Percentiles rank a stretch among this genome's conserved stretches.
Conservation (phyloP, 2,113 vertebrate species). For the Microcebus jonahi region DNA sequence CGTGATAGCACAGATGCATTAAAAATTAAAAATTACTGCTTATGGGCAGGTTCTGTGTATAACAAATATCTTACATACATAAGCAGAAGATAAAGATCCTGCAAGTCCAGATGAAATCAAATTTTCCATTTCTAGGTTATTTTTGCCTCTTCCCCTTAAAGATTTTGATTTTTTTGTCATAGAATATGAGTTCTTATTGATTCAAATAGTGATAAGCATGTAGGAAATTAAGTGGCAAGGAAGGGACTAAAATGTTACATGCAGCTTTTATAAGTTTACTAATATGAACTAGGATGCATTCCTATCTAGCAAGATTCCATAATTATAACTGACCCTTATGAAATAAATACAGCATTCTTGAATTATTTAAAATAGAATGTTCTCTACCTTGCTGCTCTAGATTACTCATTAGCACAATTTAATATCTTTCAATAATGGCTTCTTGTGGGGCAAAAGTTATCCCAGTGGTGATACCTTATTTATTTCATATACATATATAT, state of each 20-base stretch:
- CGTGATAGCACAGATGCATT: background rate
- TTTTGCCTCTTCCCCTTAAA: background rate
- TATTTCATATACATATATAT: background rate
- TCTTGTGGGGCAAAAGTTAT: background rate
- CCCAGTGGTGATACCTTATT: background rate
- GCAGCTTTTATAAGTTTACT: background rate
- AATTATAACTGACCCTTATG: background rate
- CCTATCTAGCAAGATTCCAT: background rate
- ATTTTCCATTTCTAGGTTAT: background rate
- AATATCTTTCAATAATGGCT: background rate
- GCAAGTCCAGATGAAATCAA: background rate
- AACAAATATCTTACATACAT: background rate
- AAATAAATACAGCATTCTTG: background rate
- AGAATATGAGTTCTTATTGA: background rate
- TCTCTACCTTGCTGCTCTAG: background rate
- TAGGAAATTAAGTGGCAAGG: background rate
- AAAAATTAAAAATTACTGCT: background rate
- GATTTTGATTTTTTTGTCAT: background rate
- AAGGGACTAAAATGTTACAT: background rate
- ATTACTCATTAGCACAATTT: background rate
- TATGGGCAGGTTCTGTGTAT: background rate
- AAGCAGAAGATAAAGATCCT: background rate
- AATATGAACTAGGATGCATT: background rate
- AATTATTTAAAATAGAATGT: background rate
- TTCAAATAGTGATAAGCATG: background rate